Evolutionary conservation across 2,797 vertebrate genomes (phyloP).

Genomic region (Cichlasoma orientale): DNA sequence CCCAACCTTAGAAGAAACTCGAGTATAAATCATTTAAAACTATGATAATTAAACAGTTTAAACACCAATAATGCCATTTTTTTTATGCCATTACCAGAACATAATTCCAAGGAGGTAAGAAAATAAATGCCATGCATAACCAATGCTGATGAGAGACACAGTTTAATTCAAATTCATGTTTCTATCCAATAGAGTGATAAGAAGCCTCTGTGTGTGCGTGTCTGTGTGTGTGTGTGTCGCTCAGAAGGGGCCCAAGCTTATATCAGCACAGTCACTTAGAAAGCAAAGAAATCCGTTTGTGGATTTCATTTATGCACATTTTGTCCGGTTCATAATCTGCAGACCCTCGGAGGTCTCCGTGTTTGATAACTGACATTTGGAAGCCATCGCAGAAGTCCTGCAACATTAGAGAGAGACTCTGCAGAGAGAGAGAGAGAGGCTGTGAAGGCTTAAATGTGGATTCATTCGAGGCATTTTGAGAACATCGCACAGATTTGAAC

Average conservation of each 20-base stretch:
- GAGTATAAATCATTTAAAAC: slow-evolving; percentile 64
- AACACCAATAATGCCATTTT: slow-evolving; percentile 72
- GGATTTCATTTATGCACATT: slow-evolving; percentile 1
- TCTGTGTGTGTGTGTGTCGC: slow-evolving; percentile 7
- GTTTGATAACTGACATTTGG: background rate
- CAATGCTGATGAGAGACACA: slow-evolving; percentile 63
- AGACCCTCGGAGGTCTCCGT: slow-evolving; percentile 2
- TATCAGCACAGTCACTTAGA: slow-evolving; percentile 28
- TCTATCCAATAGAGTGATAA: slow-evolving; percentile 52
- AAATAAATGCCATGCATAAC: slow-evolving; percentile 80
- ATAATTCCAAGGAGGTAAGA: slow-evolving; percentile 67
- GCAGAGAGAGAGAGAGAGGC: background rate
- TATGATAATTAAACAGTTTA: slow-evolving; percentile 65
- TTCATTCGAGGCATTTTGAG: background rate
- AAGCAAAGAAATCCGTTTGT: background rate
- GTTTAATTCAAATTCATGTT: slow-evolving; percentile 57
- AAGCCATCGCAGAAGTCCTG: slow-evolving; percentile 30
- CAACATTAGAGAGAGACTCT: background rate
- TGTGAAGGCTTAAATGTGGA: background rate
- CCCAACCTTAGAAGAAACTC: slow-evolving; percentile 48
- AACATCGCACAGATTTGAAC: background rate
- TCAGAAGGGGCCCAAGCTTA: slow-evolving; percentile 17
- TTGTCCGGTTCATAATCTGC: background rate
- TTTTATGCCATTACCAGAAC: slow-evolving; percentile 62
- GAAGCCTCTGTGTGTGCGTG: slow-evolving; percentile 17